These are phyloP conservation scores for Stictonetta naevosa DNA, from an alignment of 2,113 vertebrate species.

Conservation along the genomic window DNA sequence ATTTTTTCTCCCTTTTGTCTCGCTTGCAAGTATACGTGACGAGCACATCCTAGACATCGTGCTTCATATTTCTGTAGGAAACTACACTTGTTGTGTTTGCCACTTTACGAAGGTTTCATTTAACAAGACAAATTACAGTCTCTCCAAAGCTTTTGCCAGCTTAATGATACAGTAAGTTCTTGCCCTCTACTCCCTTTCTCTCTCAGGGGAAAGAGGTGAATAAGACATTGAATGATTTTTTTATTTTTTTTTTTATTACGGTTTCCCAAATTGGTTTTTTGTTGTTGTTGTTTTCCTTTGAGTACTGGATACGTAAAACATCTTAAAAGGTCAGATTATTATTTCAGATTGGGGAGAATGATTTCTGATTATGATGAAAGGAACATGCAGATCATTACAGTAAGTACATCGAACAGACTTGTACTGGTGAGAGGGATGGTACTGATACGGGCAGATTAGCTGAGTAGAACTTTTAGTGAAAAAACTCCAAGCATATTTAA, in stretches of 20 bases:
- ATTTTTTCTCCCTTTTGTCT: conserved; percentile 59
- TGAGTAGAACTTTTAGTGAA: conserved; percentile 52
- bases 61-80: conserved; percentile 50
- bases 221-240: not conserved
- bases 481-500: conserved; percentile 47
- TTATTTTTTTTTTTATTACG: conserved; percentile 28
- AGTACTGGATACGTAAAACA: conserved; percentile 24
- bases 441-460: not conserved
- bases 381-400: conserved; percentile 53
- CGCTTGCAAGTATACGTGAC: conserved; percentile 60
- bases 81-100: conserved; percentile 4
- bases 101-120: conserved; percentile 54
- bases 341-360: not conserved
- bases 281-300: conserved; percentile 25
- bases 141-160: conserved; percentile 40
- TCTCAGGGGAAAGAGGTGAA: not conserved
- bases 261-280: conserved; percentile 20
- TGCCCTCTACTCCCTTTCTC: not conserved
- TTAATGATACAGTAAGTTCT: not conserved
- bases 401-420: not conserved
- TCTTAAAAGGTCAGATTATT: conserved; percentile 41
- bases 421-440: not conserved
- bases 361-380: conserved; percentile 4
- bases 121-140: conserved; percentile 29
- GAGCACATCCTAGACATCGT: conserved; percentile 47